Base-by-base conservation (phyloP, 1,140 invertebrate genomes). In the Potamilus streckersoni region DNA sequence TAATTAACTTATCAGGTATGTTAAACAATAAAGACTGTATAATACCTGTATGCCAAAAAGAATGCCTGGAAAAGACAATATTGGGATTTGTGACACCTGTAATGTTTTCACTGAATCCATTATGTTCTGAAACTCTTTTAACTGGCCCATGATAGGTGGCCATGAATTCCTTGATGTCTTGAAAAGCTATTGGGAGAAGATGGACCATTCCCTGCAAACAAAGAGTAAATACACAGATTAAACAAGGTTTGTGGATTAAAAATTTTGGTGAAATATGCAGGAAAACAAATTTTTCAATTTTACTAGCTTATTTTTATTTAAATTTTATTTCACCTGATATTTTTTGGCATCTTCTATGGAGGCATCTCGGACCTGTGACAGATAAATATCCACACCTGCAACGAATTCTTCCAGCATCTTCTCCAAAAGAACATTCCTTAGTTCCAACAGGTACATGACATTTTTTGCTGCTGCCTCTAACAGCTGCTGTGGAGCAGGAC, bases 371-470 rank as follows among this genome's bases (percentile, higher is more conserved):
- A 85, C 76, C 15, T 81, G 73, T 49, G 72, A 69, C 31, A 86
- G 78, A 73, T 83, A 85, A 17, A 85, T 78, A 69, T 86, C 84
- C 15, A 85, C 84, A 15, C 85, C 85, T 17, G 82, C 78, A 13
- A 80, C 78, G 67, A 73, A 85, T 65, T 86, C 82, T 31, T 63
- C 77, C 81, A 85, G 77, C 83, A 86, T 83, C 57, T 83, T 80
- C 66, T 85, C 85, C 75, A 80, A 81, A 17, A 85, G 71, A 8
- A 79, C 65, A 1, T 58, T 64, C 13, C 82, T 78, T 1, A 86
- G 69, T 0, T 81, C 69, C 20, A 78, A 38, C 15, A 86, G 63
- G 63, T 84, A 75, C 65, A 73, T 72, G 0, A 85, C 82, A 64
- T 84, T 81, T 62, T 81, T 83, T 14, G 70, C 71, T 12, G 82